Percentiles rank a stretch among this genome's conserved stretches.
Conservation (phyloP, 2,888 invertebrate species). For the Drosophila neutralis region DNA sequence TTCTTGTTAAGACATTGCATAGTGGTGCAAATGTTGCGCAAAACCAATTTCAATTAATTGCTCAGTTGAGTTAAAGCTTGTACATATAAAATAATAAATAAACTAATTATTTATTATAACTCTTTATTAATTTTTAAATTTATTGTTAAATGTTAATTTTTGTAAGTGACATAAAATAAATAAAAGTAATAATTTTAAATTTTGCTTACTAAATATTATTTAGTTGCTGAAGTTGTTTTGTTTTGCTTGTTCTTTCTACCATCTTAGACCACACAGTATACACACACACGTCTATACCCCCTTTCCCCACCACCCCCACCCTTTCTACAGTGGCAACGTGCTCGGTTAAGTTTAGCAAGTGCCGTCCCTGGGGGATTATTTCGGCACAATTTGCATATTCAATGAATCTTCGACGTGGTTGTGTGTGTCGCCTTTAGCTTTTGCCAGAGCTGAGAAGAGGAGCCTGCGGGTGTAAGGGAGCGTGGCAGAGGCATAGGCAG, state of each 20-base stretch:
- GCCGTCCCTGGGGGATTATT: constrained; percentile 62
- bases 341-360: constrained; percentile 42
- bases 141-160: background rate
- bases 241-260: background rate
- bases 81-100: too few relatives aligned
- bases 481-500: constrained; percentile 1
- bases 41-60: background rate
- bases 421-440: constrained; percentile 18
- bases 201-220: background rate
- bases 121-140: background rate
- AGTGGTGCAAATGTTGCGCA: constrained; percentile 15
- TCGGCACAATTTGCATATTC: constrained; percentile 81
- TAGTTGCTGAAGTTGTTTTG: background rate
- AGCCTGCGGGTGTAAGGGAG: constrained; percentile 7
- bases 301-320: rapidly evolving
- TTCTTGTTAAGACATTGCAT: constrained; percentile 45
- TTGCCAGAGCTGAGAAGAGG: background rate
- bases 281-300: background rate
- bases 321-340: background rate
- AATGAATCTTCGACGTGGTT: constrained; percentile 68
- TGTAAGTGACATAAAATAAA: background rate
- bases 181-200: background rate
- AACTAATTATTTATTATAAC: background rate
- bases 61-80: background rate
- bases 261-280: constrained; percentile 9